These are phyloP conservation scores for Furnarius figulus DNA, from an alignment of 2,113 vertebrate genomes.

Conservation along the genomic window DNA sequence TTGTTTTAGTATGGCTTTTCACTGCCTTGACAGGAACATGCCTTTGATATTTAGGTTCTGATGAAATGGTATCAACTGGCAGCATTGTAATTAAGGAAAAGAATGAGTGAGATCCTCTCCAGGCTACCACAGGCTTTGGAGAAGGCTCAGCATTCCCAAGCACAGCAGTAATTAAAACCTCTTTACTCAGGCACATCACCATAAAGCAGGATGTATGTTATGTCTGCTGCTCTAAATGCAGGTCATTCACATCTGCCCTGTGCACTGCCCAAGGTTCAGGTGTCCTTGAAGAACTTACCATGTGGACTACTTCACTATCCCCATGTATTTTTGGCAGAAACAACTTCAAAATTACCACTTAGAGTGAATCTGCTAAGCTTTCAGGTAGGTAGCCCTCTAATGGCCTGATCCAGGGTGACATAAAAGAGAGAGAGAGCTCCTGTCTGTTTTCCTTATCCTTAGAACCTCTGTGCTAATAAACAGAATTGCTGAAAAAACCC, in stretches of 20 bases:
- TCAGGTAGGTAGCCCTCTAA: not conserved
- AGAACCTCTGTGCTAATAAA: not conserved
- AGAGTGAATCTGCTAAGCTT: not conserved
- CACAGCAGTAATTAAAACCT: not conserved
- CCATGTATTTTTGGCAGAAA: not conserved
- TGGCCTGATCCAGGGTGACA: not conserved
- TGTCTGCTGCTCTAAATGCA: not conserved
- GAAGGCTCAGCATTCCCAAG: not conserved
- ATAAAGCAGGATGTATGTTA: not conserved
- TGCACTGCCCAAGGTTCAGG: not conserved
- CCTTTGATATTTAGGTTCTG: slow-evolving; percentile 26
- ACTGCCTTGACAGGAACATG: not conserved
- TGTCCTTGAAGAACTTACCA: not conserved
- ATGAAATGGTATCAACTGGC: not conserved
- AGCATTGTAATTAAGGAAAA: not conserved
- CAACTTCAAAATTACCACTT: not conserved
- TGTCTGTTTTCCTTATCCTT: not conserved
- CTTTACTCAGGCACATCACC: not conserved
- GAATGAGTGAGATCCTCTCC: not conserved
- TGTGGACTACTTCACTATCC: not conserved
- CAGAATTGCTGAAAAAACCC: not conserved
- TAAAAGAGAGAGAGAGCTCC: not conserved
- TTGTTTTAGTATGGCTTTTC: not conserved
- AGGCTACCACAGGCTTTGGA: not conserved
- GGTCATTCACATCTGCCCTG: not conserved